Evolutionary conservation across 2,797 vertebrate species (phyloP), one percentile per base, ranked within the genome.

Genomic region (Phoxinus dragarum): DNA sequence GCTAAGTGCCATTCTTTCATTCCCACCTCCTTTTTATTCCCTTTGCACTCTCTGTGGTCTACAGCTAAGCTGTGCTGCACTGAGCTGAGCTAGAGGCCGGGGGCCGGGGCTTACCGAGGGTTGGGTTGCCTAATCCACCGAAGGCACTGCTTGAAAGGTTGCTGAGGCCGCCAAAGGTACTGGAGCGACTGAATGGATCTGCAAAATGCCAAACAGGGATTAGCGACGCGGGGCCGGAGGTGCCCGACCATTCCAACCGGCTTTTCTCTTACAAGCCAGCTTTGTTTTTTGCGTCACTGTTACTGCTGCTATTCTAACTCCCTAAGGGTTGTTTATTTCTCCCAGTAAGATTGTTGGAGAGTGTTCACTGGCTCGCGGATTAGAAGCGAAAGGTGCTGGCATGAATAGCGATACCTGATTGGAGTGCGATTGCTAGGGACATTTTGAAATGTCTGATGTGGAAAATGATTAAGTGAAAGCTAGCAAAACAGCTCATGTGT

Each of bases 61-160:
- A 90, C 92, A 90, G 86, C 92, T 94, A 90, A 90, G 90, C 93
- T 94, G 89, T 91, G 92, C 91, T 93, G 92, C 66, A 40, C 82
- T 88, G 76, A 94, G 91, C 52, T 90, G 92, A 92, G 92, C 90
- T 86, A 76, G 89, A 84, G 85, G 91, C 90, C 87, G 94, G 93
- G 93, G 82, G 91, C 90, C 87, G 94, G 93, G 93, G 94, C 98
- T 98, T 96, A 99, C 98, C 97, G 95, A 99, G 97, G 92, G 97
- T 92, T 91, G 97, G 98, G 97, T 98, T 98, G 97, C 98, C 98
- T 96, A 99, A 98, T 97, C 98, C 98, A 95, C 98, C 98, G 93
- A 99, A 99, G 96, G 98, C 98, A 94, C 97, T 97, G 97, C 95
- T 98, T 96, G 97, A 97, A 96, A 99, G 97, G 96, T 97, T 98